Conservation (phyloP, 1,140 invertebrate genomes). For the Hycleus phaleratus region DNA sequence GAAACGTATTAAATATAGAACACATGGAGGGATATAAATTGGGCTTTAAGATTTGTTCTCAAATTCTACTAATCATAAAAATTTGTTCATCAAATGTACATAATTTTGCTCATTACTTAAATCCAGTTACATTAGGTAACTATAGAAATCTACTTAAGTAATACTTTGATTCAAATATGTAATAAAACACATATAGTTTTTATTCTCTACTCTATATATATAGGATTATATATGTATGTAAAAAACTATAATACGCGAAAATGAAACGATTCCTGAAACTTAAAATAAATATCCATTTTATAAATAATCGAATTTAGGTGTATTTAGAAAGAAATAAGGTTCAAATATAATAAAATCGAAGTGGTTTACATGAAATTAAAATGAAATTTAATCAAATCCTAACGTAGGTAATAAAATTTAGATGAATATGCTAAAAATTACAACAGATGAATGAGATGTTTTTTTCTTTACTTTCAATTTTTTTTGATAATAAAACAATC, state of each 20-base stretch:
- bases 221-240: not conserved
- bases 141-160: conserved; percentile 19
- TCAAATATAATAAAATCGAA: not conserved
- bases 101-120: not conserved
- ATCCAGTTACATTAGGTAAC: conserved; percentile 19
- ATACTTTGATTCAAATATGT: conserved; percentile 17
- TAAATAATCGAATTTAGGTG: not conserved
- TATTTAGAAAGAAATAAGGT: not conserved
- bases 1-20: not conserved
- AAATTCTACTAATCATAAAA: not conserved
- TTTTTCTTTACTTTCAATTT: not conserved
- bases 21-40: conserved; percentile 19
- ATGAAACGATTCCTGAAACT: not conserved
- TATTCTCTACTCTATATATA: conserved; percentile 5
- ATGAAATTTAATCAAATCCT: no score
- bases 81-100: conserved; percentile 18
- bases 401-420: no score
- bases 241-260: not conserved
- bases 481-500: conserved; percentile 5
- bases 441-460: not conserved
- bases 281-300: not conserved
- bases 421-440: conserved; percentile 1
- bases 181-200: conserved; percentile 3
- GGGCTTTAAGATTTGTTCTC: conserved; percentile 8
- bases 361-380: not conserved